Percentiles rank a stretch among this genome's conserved stretches.
Evolutionary conservation across 2,113 vertebrate species (phyloP).

Genomic region (Spea bombifrons): DNA sequence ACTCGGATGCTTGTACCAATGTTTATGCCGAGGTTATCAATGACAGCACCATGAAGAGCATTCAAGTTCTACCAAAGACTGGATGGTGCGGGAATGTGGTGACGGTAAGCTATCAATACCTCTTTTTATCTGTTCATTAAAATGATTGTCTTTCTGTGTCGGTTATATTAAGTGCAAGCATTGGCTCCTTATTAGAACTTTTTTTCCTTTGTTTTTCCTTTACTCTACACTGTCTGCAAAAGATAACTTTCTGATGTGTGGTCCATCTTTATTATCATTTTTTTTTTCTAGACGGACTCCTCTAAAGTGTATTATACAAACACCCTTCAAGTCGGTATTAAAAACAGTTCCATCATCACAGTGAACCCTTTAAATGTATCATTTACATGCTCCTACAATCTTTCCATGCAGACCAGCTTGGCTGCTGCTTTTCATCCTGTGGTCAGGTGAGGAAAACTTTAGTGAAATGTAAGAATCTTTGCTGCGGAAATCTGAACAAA

Average conservation of each 20-base stretch:
- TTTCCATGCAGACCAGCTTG: conserved; percentile 25
- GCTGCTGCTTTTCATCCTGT: neutral
- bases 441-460: neutral
- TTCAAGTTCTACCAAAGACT: conserved; percentile 15
- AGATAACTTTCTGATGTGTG: too few species aligned
- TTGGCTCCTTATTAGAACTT: neutral
- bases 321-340: conserved; percentile 18
- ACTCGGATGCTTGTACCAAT: conserved; percentile 1
- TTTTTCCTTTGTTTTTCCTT: neutral
- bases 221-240: too few species aligned
- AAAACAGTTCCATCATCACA: conserved; percentile 1
- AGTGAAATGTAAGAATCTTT: neutral
- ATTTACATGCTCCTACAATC: conserved; percentile 34
- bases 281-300: conserved; percentile 20
- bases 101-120: conserved; percentile 10
- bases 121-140: neutral
- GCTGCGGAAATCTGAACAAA: neutral
- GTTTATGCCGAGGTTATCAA: neutral
- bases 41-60: neutral
- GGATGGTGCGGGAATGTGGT: conserved; percentile 24
- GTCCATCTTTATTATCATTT: neutral
- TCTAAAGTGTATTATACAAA: conserved; percentile 20
- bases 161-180: neutral
- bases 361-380: conserved; percentile 8
- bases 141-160: too few species aligned